Conservation (phyloP, 2,888 invertebrate species). For the Amphipyra berbera region DNA sequence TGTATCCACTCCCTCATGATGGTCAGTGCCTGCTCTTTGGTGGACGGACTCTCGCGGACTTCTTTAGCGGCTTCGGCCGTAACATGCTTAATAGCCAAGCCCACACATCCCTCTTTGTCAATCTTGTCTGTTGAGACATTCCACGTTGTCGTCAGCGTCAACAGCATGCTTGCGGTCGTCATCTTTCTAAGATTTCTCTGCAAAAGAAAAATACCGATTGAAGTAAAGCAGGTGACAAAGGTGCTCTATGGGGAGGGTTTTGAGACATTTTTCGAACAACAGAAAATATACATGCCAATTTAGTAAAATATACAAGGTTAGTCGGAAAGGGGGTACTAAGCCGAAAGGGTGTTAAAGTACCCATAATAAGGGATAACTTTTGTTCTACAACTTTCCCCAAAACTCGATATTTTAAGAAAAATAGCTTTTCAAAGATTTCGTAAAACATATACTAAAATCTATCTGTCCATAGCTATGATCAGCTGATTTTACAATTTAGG, state of each 20-base stretch:
- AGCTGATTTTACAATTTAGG: too few species aligned
- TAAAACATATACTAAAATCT: too few species aligned
- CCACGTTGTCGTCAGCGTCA: conserved; percentile 82
- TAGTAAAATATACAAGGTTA: too few species aligned
- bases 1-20: conserved; percentile 93
- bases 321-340: too few species aligned
- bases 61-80: conserved; percentile 90
- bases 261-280: too few species aligned
- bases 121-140: conserved; percentile 73
- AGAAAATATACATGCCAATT: too few species aligned
- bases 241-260: not conserved
- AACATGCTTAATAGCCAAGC: conserved; percentile 64
- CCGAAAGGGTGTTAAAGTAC: too few species aligned
- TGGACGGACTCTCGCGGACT: conserved; percentile 92
- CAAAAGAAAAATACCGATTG: conserved; percentile 2
- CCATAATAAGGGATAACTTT: too few species aligned
- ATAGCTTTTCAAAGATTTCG: too few species aligned
- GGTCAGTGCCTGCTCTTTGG: conserved; percentile 90
- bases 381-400: too few species aligned
- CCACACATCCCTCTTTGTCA: conserved; percentile 72
- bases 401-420: too few species aligned
- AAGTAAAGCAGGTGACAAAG: not conserved
- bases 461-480: too few species aligned
- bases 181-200: conserved; percentile 64
- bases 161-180: conserved; percentile 82